Evolutionary conservation across 2,797 vertebrate genomes (phyloP).

Genomic region (Cyclopterus lumpus): DNA sequence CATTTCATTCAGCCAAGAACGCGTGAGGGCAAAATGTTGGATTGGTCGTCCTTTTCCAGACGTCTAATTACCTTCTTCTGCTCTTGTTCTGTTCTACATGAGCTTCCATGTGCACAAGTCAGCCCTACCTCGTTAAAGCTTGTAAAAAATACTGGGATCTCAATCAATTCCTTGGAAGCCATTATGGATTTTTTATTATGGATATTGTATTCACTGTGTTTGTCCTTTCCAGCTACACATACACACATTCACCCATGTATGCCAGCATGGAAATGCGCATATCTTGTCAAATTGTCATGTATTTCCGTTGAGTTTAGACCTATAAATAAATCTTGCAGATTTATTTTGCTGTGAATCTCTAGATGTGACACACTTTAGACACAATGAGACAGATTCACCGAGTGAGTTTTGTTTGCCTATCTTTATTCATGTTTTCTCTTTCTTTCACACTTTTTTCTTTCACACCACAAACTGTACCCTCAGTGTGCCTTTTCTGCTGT

Average conservation of each 20-base stretch:
- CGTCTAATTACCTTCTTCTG: neutral
- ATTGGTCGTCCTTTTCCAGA: neutral
- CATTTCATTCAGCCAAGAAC: conserved; percentile 25
- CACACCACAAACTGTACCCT: neutral
- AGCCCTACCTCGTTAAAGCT: neutral
- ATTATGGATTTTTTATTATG: neutral
- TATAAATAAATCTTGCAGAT: neutral
- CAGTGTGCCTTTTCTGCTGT: neutral
- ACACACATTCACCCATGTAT: neutral
- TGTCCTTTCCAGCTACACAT: neutral
- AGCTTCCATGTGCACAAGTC: neutral
- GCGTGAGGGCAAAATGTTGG: conserved; percentile 16
- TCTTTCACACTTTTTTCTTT: conserved; percentile 3
- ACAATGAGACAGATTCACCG: neutral
- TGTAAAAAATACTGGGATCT: neutral
- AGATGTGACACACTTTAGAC: neutral
- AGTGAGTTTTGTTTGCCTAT: neutral
- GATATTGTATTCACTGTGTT: neutral
- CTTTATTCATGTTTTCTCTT: conserved; percentile 4
- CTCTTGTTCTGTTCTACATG: neutral
- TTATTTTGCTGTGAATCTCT: conserved; percentile 1
- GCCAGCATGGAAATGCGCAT: neutral
- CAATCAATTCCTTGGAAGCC: neutral
- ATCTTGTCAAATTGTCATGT: neutral
- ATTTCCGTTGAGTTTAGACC: neutral